Percentiles rank a stretch among this genome's conserved stretches.
Conservation (phyloP, 1,140 invertebrate genomes). For the Anastrepha obliqua region DNA sequence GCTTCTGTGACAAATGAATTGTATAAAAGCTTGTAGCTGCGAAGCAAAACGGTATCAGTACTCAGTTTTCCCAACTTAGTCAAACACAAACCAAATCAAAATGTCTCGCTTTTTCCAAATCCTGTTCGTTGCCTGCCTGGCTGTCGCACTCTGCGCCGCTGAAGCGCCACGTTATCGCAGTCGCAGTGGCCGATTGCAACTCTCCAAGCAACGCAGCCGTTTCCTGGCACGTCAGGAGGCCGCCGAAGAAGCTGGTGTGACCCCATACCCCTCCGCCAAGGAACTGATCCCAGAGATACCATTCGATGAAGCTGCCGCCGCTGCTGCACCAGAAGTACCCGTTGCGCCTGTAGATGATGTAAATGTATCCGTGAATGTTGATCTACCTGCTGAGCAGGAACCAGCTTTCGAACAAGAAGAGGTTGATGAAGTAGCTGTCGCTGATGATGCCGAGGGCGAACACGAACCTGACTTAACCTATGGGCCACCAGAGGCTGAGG, state of each 20-base stretch:
- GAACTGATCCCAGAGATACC: constrained; percentile 70
- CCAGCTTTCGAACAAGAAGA: not conserved
- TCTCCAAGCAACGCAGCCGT: constrained; percentile 58
- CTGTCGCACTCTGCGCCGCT: constrained; percentile 51
- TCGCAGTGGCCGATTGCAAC: constrained; percentile 15
- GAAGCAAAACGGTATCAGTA: not conserved
- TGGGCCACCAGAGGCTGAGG: constrained; percentile 65
- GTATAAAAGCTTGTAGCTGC: constrained; percentile 1
- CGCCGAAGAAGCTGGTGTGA: constrained; percentile 63
- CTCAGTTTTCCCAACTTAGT: not conserved
- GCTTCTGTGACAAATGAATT: not conserved
- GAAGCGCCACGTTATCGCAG: constrained; percentile 55
- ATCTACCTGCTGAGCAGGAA: not conserved
- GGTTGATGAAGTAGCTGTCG: not conserved
- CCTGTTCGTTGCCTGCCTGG: constrained; percentile 52
- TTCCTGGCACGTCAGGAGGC: constrained; percentile 68
- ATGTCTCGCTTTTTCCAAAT: constrained; percentile 57
- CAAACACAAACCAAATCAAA: not conserved
- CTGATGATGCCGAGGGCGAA: not conserved
- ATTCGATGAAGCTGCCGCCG: constrained; percentile 65
- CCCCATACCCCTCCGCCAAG: constrained; percentile 68
- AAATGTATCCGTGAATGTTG: constrained; percentile 19
- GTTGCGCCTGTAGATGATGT: constrained; percentile 25
- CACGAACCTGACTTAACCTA: constrained; percentile 69
- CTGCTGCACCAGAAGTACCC: not conserved